Conservation (phyloP, 2,888 invertebrate genomes). For the Argyra leucocephala region DNA sequence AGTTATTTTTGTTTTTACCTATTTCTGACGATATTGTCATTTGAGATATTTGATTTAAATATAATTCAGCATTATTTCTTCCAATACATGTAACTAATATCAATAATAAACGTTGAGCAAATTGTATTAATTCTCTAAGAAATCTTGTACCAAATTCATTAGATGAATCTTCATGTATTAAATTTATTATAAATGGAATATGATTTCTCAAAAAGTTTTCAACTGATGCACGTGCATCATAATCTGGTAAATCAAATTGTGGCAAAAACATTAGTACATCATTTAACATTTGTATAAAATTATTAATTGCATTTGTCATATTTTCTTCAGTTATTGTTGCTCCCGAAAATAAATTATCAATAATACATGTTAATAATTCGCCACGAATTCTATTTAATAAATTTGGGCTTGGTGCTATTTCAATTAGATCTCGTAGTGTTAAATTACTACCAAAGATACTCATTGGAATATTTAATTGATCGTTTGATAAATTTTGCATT, state of each 20-base stretch:
- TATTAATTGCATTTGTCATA: constrained; percentile 32
- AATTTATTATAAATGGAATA: constrained; percentile 33
- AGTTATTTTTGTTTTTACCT: not conserved
- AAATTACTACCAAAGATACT: constrained; percentile 24
- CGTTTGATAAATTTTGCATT: constrained; percentile 7
- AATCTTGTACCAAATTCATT: constrained; percentile 35
- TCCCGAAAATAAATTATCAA: constrained; percentile 33
- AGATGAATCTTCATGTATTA: constrained; percentile 28
- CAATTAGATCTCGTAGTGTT: constrained; percentile 22
- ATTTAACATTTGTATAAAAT: constrained; percentile 34
- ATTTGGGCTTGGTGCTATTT: constrained; percentile 20
- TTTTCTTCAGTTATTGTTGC: constrained; percentile 33
- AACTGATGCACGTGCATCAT: constrained; percentile 39
- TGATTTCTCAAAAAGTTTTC: constrained; percentile 35
- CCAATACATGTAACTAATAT: constrained; percentile 39
- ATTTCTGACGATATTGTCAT: constrained; percentile 19
- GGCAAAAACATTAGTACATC: constrained; percentile 34
- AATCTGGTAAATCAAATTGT: constrained; percentile 37
- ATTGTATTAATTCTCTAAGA: constrained; percentile 32
- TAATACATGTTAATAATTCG: constrained; percentile 34
- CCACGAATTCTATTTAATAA: constrained; percentile 30
- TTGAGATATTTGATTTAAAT: constrained; percentile 37
- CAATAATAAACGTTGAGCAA: constrained; percentile 36
- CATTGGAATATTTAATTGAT: constrained; percentile 19
- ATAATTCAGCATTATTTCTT: constrained; percentile 35